Base-by-base conservation (phyloP, 2,888 invertebrate species). In the Anthophora plumipes region DNA sequence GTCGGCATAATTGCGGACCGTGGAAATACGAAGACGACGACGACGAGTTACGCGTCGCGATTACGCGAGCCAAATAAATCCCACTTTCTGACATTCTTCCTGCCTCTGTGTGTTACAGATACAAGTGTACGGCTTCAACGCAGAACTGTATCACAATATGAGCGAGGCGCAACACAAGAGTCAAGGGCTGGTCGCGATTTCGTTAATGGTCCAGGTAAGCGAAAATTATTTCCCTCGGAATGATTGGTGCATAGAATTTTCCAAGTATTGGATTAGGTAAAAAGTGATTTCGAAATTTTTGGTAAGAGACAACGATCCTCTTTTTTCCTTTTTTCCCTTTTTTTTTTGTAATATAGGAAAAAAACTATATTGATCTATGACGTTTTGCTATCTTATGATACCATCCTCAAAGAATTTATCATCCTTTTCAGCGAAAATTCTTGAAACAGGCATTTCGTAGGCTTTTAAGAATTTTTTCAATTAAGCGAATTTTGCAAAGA, bases 51-150 rank as follows among this genome's bases (percentile, higher is more conserved):
- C 31, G 48, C 39, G 75, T 60, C 64, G 55, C 61, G 70, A 83
- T 80, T 83, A 59, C 69, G 67, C 71, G 55, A n/a, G 22, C 31
- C 60, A 75, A 76, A 66, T 82, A 82, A 84, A 77, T 82, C 70
- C 70, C 52, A 54, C 43, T 54, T 60, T 71, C 61, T 76, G 67
- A 70, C 71, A 22, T 63, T 79, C 63, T 22, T 41, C 66, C 48
- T 7, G 4, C 12, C 20, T 17, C 37, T 48, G 1, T 57, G 12
- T 91, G 81, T 94, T 94, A 61, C 95, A 99, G 99, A 97, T 99
- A 90, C 99, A 99, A 94, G 95, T 99, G 77, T 98, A 98, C 90
- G 99, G 99, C 1, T 99, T 98, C 95, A 99, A 99, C 94, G 97
- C 98, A 85, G 99, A 99, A 93, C 95, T 99, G 70, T 99, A 99